Conservation (phyloP, 1,140 invertebrate species). For the Tetramorium parvispinum region DNA sequence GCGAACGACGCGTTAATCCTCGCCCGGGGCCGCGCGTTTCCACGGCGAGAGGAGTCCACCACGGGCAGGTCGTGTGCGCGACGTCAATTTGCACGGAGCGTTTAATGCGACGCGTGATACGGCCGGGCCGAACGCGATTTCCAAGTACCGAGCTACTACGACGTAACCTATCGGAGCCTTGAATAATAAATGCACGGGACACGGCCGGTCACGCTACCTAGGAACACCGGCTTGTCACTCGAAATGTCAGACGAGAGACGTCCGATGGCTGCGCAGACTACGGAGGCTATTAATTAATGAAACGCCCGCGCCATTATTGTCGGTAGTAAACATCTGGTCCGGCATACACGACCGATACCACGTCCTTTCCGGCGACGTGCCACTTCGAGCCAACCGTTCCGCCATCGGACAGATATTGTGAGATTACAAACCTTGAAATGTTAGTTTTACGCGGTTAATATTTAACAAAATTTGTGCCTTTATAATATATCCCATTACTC, state of each 20-base stretch:
- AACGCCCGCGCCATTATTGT: conserved; percentile 74
- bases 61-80: conserved; percentile 20
- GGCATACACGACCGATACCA: conserved; percentile 49
- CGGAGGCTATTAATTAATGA: conserved; percentile 84
- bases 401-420: conserved; percentile 31
- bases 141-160: conserved; percentile 79
- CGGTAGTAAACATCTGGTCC: conserved; percentile 64
- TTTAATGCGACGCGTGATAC: conserved; percentile 81
- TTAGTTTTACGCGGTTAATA: background rate
- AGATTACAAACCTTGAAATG: conserved; percentile 25
- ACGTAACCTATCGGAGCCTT: conserved; percentile 83
- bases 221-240: conserved; percentile 84
- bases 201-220: conserved; percentile 83
- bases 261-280: conserved; percentile 73
- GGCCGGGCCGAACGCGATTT: conserved; percentile 75
- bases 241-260: conserved; percentile 83
- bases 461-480: background rate
- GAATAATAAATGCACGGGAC: conserved; percentile 85
- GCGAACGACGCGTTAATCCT: conserved; percentile 30
- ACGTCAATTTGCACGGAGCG: conserved; percentile 75
- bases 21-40: background rate
- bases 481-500: background rate
- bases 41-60: background rate
- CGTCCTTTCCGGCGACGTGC: conserved; percentile 63
- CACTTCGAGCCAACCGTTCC: background rate